Evolutionary conservation across 2,113 vertebrate genomes (phyloP).

Genomic region (Phoxinus phoxinus): DNA sequence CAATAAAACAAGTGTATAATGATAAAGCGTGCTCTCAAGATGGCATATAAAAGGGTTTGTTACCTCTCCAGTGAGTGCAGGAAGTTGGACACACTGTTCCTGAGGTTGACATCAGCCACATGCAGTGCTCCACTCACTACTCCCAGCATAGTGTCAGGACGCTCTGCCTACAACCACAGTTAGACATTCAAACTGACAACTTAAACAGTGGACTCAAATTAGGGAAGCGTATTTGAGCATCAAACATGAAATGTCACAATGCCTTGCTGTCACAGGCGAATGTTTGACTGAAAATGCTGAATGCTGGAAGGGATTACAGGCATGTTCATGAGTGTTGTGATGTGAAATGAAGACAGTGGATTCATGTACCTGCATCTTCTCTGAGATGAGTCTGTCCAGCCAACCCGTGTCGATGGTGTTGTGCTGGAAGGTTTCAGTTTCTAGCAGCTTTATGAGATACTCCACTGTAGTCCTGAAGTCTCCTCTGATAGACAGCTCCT

Average conservation of each 20-base stretch:
- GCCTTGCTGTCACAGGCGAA: background rate
- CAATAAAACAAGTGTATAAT: background rate
- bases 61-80: conserved; percentile 98
- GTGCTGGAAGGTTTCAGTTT: conserved; percentile 96
- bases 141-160: conserved; percentile 95
- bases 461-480: conserved; percentile 98
- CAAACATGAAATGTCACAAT: background rate
- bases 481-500: conserved; percentile 95
- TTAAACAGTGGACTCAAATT: background rate
- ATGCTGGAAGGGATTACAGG: background rate
- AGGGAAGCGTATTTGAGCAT: background rate
- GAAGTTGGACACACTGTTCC: conserved; percentile 97
- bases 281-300: background rate
- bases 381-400: conserved; percentile 94
- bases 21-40: background rate
- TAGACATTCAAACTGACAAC: background rate
- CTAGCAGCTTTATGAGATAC: conserved; percentile 95
- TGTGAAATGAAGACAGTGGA: background rate
- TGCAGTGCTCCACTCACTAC: conserved; percentile 96
- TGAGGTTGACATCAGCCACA: conserved; percentile 91
- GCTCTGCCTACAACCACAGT: conserved; percentile 83
- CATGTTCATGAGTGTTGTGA: background rate
- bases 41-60: background rate
- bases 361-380: conserved; percentile 94
- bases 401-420: conserved; percentile 97